Conservation (phyloP, 2,113 vertebrate species). For the Oxyruncus cristatus region DNA sequence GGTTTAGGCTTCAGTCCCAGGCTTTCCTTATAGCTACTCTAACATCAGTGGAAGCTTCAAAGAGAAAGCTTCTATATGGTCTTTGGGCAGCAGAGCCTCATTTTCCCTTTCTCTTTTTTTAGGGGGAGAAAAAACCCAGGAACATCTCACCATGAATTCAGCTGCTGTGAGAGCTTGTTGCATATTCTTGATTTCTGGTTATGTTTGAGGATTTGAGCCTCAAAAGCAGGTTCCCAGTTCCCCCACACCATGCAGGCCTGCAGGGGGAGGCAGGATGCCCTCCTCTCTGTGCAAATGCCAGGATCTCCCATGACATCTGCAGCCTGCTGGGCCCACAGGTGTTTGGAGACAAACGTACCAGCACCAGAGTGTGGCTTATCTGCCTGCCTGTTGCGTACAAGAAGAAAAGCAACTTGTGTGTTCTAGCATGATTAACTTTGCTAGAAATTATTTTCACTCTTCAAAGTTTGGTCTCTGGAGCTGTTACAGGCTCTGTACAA, state of each 20-base stretch:
- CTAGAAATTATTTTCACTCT: neutral
- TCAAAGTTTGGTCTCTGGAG: neutral
- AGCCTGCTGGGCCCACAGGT: neutral
- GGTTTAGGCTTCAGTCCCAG: neutral
- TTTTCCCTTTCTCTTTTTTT: neutral
- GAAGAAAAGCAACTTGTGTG: neutral
- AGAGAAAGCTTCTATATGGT: neutral
- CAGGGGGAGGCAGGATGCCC: neutral
- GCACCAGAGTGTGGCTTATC: neutral
- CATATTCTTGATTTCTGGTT: neutral
- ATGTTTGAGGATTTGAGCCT: neutral
- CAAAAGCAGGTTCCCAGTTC: neutral
- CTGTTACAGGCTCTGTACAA: neutral
- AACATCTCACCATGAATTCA: neutral
- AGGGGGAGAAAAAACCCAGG: accelerated
- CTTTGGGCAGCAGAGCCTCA: neutral
- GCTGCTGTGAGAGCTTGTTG: neutral
- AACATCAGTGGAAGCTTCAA: neutral
- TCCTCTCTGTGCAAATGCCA: neutral
- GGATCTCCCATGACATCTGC: neutral
- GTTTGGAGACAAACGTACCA: neutral
- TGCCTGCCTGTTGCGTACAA: neutral
- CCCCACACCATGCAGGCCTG: neutral
- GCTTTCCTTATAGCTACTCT: neutral
- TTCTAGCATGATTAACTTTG: constrained; percentile 29